These are phyloP conservation scores for Nettapus auritus DNA, from an alignment of 2,113 vertebrate genomes.

Conservation along the genomic window DNA sequence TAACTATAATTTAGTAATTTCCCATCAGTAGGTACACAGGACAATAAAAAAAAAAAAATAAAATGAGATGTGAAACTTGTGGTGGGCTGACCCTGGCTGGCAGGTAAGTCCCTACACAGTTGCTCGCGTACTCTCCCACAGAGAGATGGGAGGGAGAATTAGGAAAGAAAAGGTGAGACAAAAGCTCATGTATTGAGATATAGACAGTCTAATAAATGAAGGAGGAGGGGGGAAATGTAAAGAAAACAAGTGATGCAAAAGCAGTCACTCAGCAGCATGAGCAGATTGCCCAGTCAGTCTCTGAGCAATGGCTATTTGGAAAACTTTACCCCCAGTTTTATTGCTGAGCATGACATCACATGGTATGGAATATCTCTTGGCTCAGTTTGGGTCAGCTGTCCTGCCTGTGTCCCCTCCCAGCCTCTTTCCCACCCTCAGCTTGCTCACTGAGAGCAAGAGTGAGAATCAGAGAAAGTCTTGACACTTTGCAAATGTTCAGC, in stretches of 20 bases:
- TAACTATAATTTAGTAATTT: neutral
- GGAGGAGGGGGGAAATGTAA: neutral
- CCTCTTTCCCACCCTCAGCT: neutral
- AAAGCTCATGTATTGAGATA: neutral
- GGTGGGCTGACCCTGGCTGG: neutral
- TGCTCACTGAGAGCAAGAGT: neutral
- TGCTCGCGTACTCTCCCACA: accelerated
- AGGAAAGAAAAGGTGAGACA: neutral
- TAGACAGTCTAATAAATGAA: neutral
- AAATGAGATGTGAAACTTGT: neutral
- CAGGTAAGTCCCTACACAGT: neutral
- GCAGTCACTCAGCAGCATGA: neutral
- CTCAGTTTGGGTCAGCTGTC: neutral
- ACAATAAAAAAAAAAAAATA: neutral
- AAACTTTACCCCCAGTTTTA: neutral
- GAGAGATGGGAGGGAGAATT: neutral
- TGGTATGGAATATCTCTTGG: neutral
- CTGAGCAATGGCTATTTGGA: neutral
- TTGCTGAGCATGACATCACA: neutral
- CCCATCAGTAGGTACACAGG: neutral
- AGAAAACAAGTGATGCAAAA: neutral
- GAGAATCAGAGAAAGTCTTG: neutral
- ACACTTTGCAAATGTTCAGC: neutral
- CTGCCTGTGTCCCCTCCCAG: neutral
- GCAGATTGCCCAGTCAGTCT: neutral